Conservation (phyloP, 2,888 invertebrate genomes). For the Luperina nickerlii region DNA sequence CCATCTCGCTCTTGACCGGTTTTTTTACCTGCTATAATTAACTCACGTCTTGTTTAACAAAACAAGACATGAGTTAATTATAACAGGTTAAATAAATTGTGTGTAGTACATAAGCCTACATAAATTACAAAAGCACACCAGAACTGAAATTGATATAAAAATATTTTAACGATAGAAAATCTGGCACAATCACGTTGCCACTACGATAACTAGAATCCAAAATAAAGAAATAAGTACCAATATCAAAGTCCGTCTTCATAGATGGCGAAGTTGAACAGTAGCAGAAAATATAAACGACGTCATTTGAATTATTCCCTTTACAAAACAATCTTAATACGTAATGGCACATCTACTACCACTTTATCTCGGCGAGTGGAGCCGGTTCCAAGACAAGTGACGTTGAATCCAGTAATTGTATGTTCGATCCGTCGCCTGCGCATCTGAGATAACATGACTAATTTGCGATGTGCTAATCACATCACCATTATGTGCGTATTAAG, state of each 20-base stretch:
- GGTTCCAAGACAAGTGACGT: slow-evolving; percentile 72
- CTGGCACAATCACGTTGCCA: background rate
- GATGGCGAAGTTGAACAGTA: slow-evolving; percentile 33
- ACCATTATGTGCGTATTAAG: slow-evolving; percentile 71
- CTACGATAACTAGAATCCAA: slow-evolving; percentile 6
- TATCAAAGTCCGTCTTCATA: slow-evolving; percentile 23
- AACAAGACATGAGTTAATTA: background rate
- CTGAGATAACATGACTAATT: slow-evolving; percentile 78
- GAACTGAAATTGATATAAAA: background rate
- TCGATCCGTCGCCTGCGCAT: slow-evolving; percentile 71
- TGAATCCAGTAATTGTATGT: slow-evolving; percentile 73
- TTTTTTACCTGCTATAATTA: too few relatives aligned
- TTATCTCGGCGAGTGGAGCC: slow-evolving; percentile 70
- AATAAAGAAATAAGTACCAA: slow-evolving; percentile 12
- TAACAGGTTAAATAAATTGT: background rate
- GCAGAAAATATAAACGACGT: slow-evolving; percentile 61
- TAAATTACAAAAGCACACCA: background rate
- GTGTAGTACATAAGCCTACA: background rate
- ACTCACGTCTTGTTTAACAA: background rate
- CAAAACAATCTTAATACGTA: slow-evolving; percentile 76
- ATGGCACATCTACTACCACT: slow-evolving; percentile 76
- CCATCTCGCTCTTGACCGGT: too few relatives aligned
- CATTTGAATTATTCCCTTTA: slow-evolving; percentile 73
- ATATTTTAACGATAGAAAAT: background rate
- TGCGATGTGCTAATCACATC: slow-evolving; percentile 76